Base-by-base conservation (phyloP, 2,113 vertebrate genomes). In the Talpa occidentalis region DNA sequence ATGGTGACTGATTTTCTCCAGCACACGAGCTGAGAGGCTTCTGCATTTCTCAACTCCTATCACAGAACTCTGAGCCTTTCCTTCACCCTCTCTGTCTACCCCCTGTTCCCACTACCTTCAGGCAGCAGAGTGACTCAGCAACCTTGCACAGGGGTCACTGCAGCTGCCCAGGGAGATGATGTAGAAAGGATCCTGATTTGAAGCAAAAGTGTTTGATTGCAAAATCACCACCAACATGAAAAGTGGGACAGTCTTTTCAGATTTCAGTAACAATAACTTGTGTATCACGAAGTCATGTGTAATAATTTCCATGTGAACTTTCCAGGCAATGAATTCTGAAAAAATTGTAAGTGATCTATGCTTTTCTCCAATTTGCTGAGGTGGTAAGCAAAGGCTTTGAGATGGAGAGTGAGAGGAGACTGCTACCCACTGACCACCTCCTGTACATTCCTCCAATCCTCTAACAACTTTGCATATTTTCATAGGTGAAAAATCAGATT, bases 401-500 rank as follows among this genome's bases (percentile, higher is more conserved):
- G 24, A 81, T 24, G 44, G 6, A 21, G 1, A 42, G 12, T 49
- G 15, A 40, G 44, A 76, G 28, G 69, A 70, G 70, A 32, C 4
- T 15, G 49, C 42, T 0, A 1, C 7, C 30, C 10, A 2, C 17
- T 1, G 7, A 24, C 15, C 10, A 30, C 14, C 69, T 59, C n/a
- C 21, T 44, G 8, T 62, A 21, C 8, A 14, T 77, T 80, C 69
- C 69, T 77, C 73, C 42, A 77, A 28, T 66, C 56, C 12, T 85
- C n/a, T 1, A 52, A 49, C 52, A 84, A 56, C 47, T 82, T 15
- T 76, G 42, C 32, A 54, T 15, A 22, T 64, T 81, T 80, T 90
- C 40, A 88, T 60, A 52, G 56, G 62, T n/a, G 4, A 60, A 64
- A 90, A 78, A 17, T 64, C 62, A 89, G 52, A 94, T 28, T 89